phyloP scores from a whole-genome alignment of 2,888 invertebrate genomes.

The Agonopterix arenella region DNA sequence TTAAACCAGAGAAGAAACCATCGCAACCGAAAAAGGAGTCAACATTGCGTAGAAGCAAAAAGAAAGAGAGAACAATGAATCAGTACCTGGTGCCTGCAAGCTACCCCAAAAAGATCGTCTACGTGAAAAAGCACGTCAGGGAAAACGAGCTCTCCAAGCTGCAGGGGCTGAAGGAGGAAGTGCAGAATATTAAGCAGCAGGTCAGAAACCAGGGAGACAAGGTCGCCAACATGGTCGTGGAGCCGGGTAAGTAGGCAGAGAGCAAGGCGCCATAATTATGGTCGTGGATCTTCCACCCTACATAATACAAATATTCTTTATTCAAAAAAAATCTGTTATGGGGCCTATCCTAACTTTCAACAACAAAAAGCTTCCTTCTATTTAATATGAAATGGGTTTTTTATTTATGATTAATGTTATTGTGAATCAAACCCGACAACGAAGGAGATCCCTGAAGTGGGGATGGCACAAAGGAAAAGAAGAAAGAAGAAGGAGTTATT shows the following conservation, averaged over 20 bases:
- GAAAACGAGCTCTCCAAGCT: slow-evolving; percentile 68
- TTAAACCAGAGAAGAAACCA: slow-evolving; percentile 20
- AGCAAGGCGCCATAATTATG: too few relatives aligned
- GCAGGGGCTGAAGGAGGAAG: slow-evolving; percentile 53
- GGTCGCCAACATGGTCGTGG: slow-evolving; percentile 68
- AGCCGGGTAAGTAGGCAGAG: slow-evolving; percentile 32
- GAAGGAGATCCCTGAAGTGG: too few relatives aligned
- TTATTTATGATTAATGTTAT: too few relatives aligned
- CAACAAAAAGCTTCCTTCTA: too few relatives aligned
- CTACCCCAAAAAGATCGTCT: slow-evolving; percentile 59
- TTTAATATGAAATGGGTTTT: too few relatives aligned
- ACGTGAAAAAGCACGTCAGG: slow-evolving; percentile 55
- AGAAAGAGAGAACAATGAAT: slow-evolving; percentile 31
- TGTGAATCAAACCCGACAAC: too few relatives aligned
- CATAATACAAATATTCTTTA: too few relatives aligned
- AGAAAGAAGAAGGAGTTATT: too few relatives aligned
- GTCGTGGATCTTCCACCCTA: too few relatives aligned
- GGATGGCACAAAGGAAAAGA: too few relatives aligned
- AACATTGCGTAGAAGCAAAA: slow-evolving; percentile 10
- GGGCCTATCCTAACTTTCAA: too few relatives aligned
- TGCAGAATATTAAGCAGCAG: slow-evolving; percentile 49
- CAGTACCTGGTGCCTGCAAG: slow-evolving; percentile 53
- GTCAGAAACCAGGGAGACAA: slow-evolving; percentile 62
- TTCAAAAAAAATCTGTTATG: too few relatives aligned
- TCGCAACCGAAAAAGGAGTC: slow-evolving; percentile 21